A percentile compares a stretch with the other conserved stretches of the same genome.
phyloP scores from a whole-genome alignment of 2,888 invertebrate genomes.

The Myopa testacea region DNA sequence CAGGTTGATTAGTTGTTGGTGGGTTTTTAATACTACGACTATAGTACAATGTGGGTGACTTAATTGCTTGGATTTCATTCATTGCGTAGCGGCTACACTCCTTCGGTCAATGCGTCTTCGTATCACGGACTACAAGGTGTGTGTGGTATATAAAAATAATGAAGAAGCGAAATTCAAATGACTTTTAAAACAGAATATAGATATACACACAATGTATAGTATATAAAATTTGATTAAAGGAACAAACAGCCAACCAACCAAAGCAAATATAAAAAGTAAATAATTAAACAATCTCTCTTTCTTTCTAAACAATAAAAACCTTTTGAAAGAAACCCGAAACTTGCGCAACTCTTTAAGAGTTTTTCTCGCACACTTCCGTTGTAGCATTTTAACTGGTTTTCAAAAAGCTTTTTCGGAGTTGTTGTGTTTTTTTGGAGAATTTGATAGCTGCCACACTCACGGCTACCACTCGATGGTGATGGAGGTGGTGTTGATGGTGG shows the following conservation, averaged over 20 bases:
- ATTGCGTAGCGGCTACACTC: conserved; percentile 1
- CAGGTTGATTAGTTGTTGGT: neutral
- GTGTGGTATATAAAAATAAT: neutral
- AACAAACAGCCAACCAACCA: too few species aligned
- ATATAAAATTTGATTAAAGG: too few species aligned
- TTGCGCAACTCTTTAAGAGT: neutral
- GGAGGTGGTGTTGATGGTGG: neutral
- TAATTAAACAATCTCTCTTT: too few species aligned
- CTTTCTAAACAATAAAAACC: neutral
- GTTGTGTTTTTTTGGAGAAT: neutral
- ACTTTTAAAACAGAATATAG: too few species aligned
- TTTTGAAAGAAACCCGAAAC: neutral
- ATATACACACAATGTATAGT: too few species aligned
- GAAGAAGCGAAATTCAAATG: too few species aligned
- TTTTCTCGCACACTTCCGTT: conserved; percentile 23
- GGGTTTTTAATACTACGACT: neutral
- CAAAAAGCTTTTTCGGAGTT: too few species aligned
- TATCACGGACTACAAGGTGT: neutral
- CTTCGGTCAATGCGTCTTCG: neutral
- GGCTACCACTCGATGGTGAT: neutral
- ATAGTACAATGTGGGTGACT: conserved; percentile 7
- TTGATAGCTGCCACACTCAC: conserved; percentile 26
- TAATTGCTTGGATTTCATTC: neutral
- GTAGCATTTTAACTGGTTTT: neutral
- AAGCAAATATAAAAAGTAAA: too few species aligned